Evolutionary conservation across 1,140 invertebrate genomes (phyloP).

Genomic region (Ostrea edulis): DNA sequence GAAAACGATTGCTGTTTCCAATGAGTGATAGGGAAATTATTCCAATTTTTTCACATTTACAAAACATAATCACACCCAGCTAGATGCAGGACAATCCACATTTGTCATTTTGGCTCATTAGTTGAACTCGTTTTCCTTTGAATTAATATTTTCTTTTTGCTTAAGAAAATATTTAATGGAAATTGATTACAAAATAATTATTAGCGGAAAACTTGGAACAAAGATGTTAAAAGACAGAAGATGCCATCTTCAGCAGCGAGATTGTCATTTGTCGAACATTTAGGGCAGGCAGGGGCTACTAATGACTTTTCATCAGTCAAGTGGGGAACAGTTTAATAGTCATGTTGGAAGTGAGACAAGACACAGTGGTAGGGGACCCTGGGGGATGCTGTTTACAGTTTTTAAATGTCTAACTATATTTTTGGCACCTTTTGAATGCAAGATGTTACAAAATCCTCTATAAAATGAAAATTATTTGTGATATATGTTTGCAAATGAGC

Average conservation of each 20-base stretch:
- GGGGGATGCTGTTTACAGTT: background rate
- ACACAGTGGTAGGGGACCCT: background rate
- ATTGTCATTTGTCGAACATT: background rate
- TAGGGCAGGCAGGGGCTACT: background rate
- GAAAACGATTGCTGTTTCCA: background rate
- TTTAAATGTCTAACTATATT: background rate
- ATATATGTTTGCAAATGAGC: too few species aligned
- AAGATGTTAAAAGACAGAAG: background rate
- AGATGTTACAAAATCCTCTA: too few species aligned
- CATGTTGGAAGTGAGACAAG: background rate
- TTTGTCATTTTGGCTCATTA: constrained; percentile 12
- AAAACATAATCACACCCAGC: background rate
- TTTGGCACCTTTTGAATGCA: too few species aligned
- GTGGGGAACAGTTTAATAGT: constrained; percentile 11
- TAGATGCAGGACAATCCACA: background rate
- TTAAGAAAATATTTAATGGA: constrained; percentile 22
- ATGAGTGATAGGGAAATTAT: background rate
- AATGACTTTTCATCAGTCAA: constrained; percentile 12
- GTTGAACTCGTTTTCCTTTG: background rate
- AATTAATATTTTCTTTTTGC: background rate
- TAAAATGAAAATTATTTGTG: too few species aligned
- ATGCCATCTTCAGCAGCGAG: background rate
- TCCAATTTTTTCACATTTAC: background rate
- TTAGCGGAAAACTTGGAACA: background rate
- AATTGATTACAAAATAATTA: constrained; percentile 36